Conservation (phyloP, 2,888 invertebrate species). For the Pyrochroa serraticornis region DNA sequence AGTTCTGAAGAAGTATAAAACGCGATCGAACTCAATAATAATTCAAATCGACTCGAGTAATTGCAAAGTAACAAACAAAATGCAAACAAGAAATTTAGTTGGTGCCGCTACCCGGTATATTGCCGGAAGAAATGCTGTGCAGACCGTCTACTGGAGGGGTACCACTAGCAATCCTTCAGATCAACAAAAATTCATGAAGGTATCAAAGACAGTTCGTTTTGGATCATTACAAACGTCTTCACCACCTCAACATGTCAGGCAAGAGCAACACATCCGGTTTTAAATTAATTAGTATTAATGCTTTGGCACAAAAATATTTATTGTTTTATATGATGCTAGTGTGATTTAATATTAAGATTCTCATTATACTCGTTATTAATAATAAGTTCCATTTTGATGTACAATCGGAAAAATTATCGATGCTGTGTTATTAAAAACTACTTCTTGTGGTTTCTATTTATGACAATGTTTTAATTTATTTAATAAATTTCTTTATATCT, state of each 20-base stretch:
- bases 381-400: too few species aligned
- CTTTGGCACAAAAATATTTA: not conserved
- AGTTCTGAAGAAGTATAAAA: conserved; percentile 3
- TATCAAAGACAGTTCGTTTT: conserved; percentile 51
- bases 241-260: conserved; percentile 9
- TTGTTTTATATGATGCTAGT: too few species aligned
- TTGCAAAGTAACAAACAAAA: conserved; percentile 32
- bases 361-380: too few species aligned
- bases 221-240: conserved; percentile 28
- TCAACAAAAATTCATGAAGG: conserved; percentile 48
- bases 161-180: conserved; percentile 46
- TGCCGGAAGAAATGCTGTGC: conserved; percentile 74
- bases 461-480: too few species aligned
- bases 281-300: not conserved
- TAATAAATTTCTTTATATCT: too few species aligned
- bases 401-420: too few species aligned
- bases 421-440: too few species aligned
- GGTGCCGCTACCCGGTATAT: conserved; percentile 75
- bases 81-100: conserved; percentile 63
- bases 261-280: conserved; percentile 22
- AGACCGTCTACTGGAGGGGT: conserved; percentile 78
- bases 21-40: not conserved
- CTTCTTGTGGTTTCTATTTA: too few species aligned
- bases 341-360: too few species aligned
- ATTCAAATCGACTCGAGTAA: not conserved